Evolutionary conservation across 2,888 invertebrate species (phyloP).

Genomic region (Andrena camellia): DNA sequence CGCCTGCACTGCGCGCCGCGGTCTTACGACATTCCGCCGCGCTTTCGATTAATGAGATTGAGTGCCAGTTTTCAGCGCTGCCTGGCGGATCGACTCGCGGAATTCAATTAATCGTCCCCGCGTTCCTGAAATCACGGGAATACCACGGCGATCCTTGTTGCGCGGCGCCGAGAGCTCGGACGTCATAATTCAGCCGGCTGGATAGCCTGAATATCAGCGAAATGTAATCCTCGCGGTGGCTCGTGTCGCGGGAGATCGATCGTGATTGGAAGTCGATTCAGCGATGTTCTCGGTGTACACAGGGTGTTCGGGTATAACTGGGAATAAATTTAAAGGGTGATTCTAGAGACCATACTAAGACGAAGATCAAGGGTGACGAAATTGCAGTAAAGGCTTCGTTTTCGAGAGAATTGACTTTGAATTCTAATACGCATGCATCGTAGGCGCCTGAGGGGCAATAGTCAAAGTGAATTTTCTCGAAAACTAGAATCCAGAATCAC

Average conservation of each 20-base stretch:
- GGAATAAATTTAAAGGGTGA: too few species aligned
- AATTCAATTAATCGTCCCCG: conserved; percentile 68
- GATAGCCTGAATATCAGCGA: conserved; percentile 63
- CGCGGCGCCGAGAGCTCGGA: conserved; percentile 28
- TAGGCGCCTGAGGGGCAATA: too few species aligned
- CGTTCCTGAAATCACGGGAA: conserved; percentile 72
- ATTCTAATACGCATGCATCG: too few species aligned
- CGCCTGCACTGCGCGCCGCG: conserved; percentile 20
- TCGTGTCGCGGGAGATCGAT: background rate
- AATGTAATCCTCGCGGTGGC: conserved; percentile 35
- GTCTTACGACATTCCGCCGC: conserved; percentile 67
- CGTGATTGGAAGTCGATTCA: background rate
- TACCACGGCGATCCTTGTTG: conserved; percentile 55
- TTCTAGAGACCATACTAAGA: too few species aligned
- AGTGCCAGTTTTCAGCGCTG: conserved; percentile 68
- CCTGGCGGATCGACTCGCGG: conserved; percentile 42
- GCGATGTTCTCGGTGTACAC: background rate
- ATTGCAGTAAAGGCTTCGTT: too few species aligned
- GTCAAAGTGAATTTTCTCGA: too few species aligned
- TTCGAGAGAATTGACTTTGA: too few species aligned
- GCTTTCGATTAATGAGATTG: conserved; percentile 72
- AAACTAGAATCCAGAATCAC: too few species aligned
- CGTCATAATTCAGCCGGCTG: conserved; percentile 65
- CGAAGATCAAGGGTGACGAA: too few species aligned
- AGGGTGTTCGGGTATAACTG: too few species aligned